Evolutionary conservation across 35 echinoderm and acorn worm species (phyloP).

Genomic region (Apostichopus japonicus): DNA sequence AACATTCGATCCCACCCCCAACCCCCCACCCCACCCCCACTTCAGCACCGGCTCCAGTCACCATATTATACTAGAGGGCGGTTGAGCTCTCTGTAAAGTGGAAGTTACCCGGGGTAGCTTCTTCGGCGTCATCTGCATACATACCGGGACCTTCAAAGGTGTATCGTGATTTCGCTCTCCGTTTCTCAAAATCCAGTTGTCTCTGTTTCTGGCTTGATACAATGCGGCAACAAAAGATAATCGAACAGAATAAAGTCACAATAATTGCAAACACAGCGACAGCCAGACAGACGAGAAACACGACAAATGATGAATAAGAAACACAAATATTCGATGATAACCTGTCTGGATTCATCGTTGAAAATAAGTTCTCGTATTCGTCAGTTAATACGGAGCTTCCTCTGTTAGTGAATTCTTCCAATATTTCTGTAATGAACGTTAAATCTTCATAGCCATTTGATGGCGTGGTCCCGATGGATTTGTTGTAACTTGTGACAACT

Average conservation of each 20-base stretch:
- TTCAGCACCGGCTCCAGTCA: background rate
- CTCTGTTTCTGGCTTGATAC: background rate
- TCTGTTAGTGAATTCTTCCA: no score
- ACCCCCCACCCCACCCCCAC: no score
- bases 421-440: no score
- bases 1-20: no score
- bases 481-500: no score
- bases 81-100: slow-evolving; percentile 8
- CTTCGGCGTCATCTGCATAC: background rate
- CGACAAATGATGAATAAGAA: background rate
- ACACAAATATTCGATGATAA: background rate
- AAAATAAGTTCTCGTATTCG: no score
- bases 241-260: background rate
- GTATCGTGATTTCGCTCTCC: background rate
- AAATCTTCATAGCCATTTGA: no score
- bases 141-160: slow-evolving; percentile 19
- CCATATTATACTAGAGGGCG: background rate
- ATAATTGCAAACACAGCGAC: background rate
- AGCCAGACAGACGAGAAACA: background rate
- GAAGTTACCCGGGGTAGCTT: background rate
- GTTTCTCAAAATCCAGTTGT: slow-evolving; percentile 10
- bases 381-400: no score
- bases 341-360: no score
- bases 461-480: no score
- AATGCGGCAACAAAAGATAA: background rate